Evolutionary conservation across 2,113 vertebrate species (phyloP), one percentile per base, ranked within the genome.

Genomic region (Scomber japonicus): DNA sequence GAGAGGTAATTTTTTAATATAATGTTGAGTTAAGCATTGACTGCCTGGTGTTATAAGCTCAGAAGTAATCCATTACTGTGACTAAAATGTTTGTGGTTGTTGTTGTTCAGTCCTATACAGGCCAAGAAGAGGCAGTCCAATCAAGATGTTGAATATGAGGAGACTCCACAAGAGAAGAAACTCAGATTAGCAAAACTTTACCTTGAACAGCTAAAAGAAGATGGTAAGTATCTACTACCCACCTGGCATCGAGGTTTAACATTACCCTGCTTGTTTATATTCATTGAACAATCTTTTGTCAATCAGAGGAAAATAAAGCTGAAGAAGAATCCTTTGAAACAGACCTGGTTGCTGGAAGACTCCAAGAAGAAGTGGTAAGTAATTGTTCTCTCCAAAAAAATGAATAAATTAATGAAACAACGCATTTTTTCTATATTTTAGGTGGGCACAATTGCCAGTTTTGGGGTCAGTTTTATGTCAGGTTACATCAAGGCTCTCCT

Each of bases 101-200:
- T 62, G 4, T 35, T 68, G 11, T 14, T 1, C 79, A 96, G 95
- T 16, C 81, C 87, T 11, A 16, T 15, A 13, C 78, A 55, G 12
- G 14, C 74, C 44, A 92, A 81, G 74, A 95, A 92, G 17, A 92
- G 78, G 46, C 87, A 80, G 21, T 40, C 85, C 5, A 87, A 84
- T 0, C 89, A 93, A 10, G 95, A 95, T 0, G 85, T 93, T 4
- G 96, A 97, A 60, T 91, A 96, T 71, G 97, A 97, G 0, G 98
- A 99, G 88, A 99, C 97, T 0, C 95, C 96, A 0, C 98, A 99
- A 85, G 97, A 99, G 90, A 99, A 98, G 92, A 99, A 97, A 84
- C 94, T 99, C 27, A 95, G 97, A 73, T 85, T 99, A 75, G 97
- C 97, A 27, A 99, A 98, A 81, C 91, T 94, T 11, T 98, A 99